Conservation (phyloP, 1,140 invertebrate species). For the Copidosoma floridanum region DNA sequence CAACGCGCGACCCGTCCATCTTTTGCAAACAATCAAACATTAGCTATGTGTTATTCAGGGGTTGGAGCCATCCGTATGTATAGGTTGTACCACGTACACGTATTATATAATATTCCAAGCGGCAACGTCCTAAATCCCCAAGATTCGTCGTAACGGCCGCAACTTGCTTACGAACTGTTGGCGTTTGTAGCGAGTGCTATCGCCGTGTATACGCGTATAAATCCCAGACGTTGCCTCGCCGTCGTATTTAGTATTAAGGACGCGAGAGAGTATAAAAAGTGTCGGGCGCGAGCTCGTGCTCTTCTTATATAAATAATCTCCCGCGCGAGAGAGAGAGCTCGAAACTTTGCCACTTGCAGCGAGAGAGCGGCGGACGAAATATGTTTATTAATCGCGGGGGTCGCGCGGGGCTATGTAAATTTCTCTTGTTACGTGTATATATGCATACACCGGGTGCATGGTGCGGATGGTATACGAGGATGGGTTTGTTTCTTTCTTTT, state of each 20-base stretch:
- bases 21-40: too few relatives aligned
- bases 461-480: too few relatives aligned
- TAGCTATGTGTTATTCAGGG: too few relatives aligned
- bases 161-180: slow-evolving; percentile 55
- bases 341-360: slow-evolving; percentile 41
- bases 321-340: too few relatives aligned
- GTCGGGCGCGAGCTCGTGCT: slow-evolving; percentile 11
- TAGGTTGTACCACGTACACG: too few relatives aligned
- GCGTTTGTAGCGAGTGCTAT: slow-evolving; percentile 35
- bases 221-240: slow-evolving; percentile 41
- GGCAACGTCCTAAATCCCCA: slow-evolving; percentile 49
- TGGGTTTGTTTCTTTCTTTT: too few relatives aligned
- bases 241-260: neutral
- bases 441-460: too few relatives aligned
- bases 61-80: too few relatives aligned
- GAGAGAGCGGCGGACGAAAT: slow-evolving; percentile 28
- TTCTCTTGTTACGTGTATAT: slow-evolving; percentile 11
- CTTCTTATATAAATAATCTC: slow-evolving; percentile 40
- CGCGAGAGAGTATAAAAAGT: neutral
- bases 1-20: too few relatives aligned
- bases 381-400: slow-evolving; percentile 43
- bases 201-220: slow-evolving; percentile 42
- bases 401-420: slow-evolving; percentile 3
- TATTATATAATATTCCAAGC: neutral
- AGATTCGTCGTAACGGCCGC: slow-evolving; percentile 56